Conservation (phyloP, 2,888 invertebrate species). For the Parnassius orleans region DNA sequence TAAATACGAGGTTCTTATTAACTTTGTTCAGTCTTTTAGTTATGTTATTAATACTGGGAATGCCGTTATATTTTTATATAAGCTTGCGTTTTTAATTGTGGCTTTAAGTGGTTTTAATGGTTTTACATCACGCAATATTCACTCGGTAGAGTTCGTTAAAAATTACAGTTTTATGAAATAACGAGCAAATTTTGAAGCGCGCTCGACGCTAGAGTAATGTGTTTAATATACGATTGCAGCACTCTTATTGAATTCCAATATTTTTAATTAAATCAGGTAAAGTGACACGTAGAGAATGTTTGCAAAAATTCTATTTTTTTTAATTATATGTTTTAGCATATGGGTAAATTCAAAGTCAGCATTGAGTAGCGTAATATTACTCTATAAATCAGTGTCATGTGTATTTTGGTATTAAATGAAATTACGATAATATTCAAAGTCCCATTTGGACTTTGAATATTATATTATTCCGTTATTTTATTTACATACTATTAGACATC, state of each 20-base stretch:
- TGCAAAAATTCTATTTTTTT: constrained; percentile 15
- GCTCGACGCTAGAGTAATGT: constrained; percentile 40
- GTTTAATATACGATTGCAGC: constrained; percentile 45
- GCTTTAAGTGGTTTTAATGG: constrained; percentile 2
- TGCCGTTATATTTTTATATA: too few relatives aligned
- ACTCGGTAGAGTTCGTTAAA: constrained; percentile 25
- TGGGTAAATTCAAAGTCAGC: background rate
- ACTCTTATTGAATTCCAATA: constrained; percentile 46
- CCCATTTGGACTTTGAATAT: too few relatives aligned
- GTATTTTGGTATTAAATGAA: too few relatives aligned
- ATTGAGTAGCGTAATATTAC: too few relatives aligned
- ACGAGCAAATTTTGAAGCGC: constrained; percentile 43
- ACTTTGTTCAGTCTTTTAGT: too few relatives aligned
- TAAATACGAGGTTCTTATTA: too few relatives aligned
- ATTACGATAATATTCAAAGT: too few relatives aligned
- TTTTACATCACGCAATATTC: constrained; percentile 18
- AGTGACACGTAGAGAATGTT: constrained; percentile 21
- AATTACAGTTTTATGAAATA: constrained; percentile 41
- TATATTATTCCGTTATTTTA: too few relatives aligned
- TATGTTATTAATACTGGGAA: too few relatives aligned
- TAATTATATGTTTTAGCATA: background rate
- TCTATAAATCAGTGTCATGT: too few relatives aligned
- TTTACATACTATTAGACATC: too few relatives aligned
- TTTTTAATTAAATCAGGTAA: constrained; percentile 40
- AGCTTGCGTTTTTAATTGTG: constrained; percentile 1